Base-by-base conservation (phyloP, 2,113 vertebrate species). In the Regulus satrapa region DNA sequence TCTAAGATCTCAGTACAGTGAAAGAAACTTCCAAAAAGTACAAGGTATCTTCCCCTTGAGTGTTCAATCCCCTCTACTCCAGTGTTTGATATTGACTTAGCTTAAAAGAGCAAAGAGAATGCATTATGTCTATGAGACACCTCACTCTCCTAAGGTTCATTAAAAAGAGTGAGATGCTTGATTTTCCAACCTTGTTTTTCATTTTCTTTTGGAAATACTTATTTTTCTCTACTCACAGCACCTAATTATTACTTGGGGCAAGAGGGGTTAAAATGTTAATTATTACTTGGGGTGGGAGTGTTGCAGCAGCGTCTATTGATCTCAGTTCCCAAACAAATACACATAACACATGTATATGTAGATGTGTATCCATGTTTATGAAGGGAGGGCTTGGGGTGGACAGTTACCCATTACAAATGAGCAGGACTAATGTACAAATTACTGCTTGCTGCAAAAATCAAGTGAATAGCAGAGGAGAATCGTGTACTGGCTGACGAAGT, bases 401-500 rank as follows among this genome's bases (percentile, higher is more conserved):
- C 80, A 81, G 69, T 82, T 89, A 82, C 52, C 67, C 66, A 19
- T 51, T 94, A 73, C 58, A 72, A 96, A 88, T 76, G 95, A 94
- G 92, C 88, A 90, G 79, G 59, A 79, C 55, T 89, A 87, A 97
- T 83, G 83, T 84, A 97, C 63, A 97, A 97, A 98, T 96, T 94
- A 96, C 90, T 91, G 82, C 89, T 95, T 95, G 83, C 85, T 45
- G 94, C 90, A 96, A 94, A 89, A 96, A 88, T 71, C 77, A 77
- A 95, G 72, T 61, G 77, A 87, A 82, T 63, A 61, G 93, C 89
- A 94, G 91, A 85, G 92, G 41, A 78, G 67, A 79, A 94, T 58
- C 63, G 54, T 17, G 10, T 87, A 92, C 19, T 91, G 76, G 63
- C 31, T 89, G 91, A 94, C 8, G 25, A 97, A 96, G 32, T 59